Evolutionary conservation across 2,888 invertebrate species (phyloP).

Genomic region (Clanis bilineata): DNA sequence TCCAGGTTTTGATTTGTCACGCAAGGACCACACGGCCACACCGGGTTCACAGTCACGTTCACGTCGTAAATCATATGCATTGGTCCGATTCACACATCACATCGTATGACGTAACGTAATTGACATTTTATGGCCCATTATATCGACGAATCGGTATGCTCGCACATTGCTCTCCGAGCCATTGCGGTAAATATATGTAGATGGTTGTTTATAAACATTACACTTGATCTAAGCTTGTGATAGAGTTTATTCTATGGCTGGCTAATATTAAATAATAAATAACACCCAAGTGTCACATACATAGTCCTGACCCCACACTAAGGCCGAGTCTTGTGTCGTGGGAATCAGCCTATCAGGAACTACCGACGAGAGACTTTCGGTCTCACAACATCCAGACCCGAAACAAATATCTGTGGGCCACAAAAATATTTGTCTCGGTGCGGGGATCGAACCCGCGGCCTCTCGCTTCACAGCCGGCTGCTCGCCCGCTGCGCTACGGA

Average conservation of each 20-base stretch:
- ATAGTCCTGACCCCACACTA: too few relatives aligned
- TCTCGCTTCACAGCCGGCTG: too few relatives aligned
- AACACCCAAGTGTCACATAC: too few relatives aligned
- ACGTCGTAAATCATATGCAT: constrained; percentile 8
- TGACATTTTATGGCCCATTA: neutral
- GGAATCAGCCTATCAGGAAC: too few relatives aligned
- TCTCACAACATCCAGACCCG: too few relatives aligned
- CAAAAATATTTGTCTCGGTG: too few relatives aligned
- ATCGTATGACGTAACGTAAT: neutral
- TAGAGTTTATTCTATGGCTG: neutral
- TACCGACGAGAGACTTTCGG: too few relatives aligned
- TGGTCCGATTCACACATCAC: constrained; percentile 8
- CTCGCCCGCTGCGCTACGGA: too few relatives aligned
- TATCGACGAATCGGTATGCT: neutral
- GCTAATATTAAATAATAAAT: too few relatives aligned
- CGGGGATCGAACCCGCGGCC: too few relatives aligned
- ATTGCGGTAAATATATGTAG: neutral
- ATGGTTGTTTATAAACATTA: neutral
- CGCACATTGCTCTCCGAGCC: neutral
- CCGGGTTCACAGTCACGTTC: constrained; percentile 2
- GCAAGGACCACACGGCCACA: neutral
- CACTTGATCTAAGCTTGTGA: neutral
- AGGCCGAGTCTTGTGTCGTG: too few relatives aligned
- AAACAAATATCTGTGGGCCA: too few relatives aligned
- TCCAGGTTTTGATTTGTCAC: neutral